A percentile compares a stretch with the other conserved stretches of the same genome.
These are phyloP conservation scores for Chironomus riparius DNA, from an alignment of 2,888 invertebrate species.

Conservation along the genomic window DNA sequence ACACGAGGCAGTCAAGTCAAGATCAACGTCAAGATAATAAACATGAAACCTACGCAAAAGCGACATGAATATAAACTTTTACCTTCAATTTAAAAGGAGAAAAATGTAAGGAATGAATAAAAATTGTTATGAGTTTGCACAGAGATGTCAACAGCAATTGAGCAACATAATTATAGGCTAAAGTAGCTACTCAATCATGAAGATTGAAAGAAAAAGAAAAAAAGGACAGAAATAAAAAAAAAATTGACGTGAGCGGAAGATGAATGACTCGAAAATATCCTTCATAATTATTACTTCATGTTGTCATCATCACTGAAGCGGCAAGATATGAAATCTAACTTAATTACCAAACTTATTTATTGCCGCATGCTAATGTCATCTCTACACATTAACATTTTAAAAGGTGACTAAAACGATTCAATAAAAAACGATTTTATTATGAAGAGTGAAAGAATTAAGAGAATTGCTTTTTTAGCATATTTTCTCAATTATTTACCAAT, in stretches of 20 bases:
- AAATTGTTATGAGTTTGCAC: no score
- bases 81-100: background rate
- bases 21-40: conserved; percentile 9
- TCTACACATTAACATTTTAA: no score
- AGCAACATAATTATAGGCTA: background rate
- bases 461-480: background rate
- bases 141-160: conserved; percentile 13
- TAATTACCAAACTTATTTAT: background rate
- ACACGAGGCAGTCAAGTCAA: conserved; percentile 5
- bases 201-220: background rate
- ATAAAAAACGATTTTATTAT: background rate
- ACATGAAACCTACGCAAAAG: conserved; percentile 9
- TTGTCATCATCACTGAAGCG: background rate
- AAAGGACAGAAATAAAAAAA: background rate
- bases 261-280: background rate
- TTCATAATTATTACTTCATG: background rate
- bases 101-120: background rate
- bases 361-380: background rate
- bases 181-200: no score
- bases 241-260: background rate
- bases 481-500: background rate
- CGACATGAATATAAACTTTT: background rate
- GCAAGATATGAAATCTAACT: background rate
- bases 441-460: background rate
- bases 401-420: background rate